These are phyloP conservation scores for Sicus ferrugineus DNA, from an alignment of 2,888 invertebrate species.

Conservation along the genomic window DNA sequence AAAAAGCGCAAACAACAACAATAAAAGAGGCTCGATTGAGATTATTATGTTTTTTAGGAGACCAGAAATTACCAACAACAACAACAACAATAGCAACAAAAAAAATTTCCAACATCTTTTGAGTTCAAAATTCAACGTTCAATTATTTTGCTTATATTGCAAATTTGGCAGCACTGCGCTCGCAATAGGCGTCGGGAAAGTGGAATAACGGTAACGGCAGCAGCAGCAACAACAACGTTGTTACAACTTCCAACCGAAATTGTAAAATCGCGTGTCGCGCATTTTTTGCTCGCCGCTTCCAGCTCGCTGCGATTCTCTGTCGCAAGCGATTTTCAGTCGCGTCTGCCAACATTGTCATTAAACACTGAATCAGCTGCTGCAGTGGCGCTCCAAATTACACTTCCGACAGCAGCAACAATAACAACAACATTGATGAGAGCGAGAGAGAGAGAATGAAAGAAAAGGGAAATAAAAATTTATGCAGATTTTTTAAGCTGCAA, in stretches of 20 bases:
- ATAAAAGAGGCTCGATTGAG: background rate
- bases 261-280: background rate
- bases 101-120: background rate
- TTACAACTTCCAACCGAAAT: background rate
- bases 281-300: no score
- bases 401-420: background rate
- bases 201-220: no score
- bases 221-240: no score
- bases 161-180: no score
- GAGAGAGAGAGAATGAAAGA: background rate
- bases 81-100: no score
- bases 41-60: background rate
- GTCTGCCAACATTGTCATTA: no score
- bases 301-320: no score
- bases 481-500: slow-evolving; percentile 9
- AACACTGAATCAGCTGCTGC: background rate
- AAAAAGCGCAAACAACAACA: background rate
- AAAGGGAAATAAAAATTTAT: slow-evolving; percentile 14
- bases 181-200: no score
- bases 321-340: no score
- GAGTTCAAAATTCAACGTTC: background rate
- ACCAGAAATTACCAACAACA: no score
- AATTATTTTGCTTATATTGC: background rate
- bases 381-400: background rate
- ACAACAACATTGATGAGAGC: background rate